Percentiles rank a stretch among this genome's conserved stretches.
Evolutionary conservation across 2,888 invertebrate genomes (phyloP).

Genomic region (Coenonympha glycerion): DNA sequence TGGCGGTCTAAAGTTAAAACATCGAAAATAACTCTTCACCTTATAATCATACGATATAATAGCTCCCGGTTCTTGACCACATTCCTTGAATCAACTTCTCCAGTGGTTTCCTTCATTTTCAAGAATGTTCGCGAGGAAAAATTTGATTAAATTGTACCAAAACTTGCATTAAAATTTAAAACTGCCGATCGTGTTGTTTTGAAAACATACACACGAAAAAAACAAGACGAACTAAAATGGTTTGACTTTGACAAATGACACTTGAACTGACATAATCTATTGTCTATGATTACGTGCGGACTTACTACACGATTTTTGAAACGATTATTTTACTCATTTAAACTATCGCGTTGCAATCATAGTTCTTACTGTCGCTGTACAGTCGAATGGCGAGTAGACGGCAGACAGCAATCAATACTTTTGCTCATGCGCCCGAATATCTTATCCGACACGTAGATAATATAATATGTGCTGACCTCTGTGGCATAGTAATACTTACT

Average conservation of each 20-base stretch:
- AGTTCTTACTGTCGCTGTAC: background rate
- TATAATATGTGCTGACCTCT: background rate
- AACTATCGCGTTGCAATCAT: background rate
- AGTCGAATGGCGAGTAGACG: background rate
- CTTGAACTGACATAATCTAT: background rate
- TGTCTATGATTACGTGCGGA: background rate
- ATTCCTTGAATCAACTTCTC: slow-evolving; percentile 80
- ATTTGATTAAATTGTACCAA: slow-evolving; percentile 16
- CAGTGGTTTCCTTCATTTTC: slow-evolving; percentile 58
- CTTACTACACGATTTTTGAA: background rate
- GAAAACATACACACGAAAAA: slow-evolving; percentile 19
- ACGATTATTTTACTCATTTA: background rate
- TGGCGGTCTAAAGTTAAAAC: background rate
- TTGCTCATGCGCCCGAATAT: slow-evolving; percentile 42
- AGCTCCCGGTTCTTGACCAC: slow-evolving; percentile 91
- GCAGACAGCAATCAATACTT: slow-evolving; percentile 37
- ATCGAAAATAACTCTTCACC: slow-evolving; percentile 60
- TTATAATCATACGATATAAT: slow-evolving; percentile 93
- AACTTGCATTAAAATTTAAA: slow-evolving; percentile 28
- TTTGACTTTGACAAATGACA: background rate
- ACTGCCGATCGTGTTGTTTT: slow-evolving; percentile 17
- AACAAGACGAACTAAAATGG: background rate
- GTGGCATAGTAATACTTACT: background rate
- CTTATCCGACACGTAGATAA: no score
- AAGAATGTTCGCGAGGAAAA: slow-evolving; percentile 12